Evolutionary conservation across 2,797 vertebrate genomes (phyloP), one percentile per base, ranked within the genome.

Genomic region (Meda fulgida): DNA sequence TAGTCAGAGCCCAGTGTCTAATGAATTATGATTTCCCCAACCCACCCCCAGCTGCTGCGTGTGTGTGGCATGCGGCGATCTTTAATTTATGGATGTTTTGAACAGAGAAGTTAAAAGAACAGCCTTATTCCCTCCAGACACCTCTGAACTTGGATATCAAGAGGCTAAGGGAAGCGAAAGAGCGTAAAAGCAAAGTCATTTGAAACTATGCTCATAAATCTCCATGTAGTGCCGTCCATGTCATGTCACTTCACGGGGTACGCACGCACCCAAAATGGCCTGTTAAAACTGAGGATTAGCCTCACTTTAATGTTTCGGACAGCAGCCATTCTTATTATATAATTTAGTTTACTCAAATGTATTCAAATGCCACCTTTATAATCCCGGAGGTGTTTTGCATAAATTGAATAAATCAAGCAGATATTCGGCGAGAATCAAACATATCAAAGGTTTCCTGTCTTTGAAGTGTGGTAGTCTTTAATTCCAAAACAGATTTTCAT

Each of bases 391-490:
- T 95, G 91, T 92, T 95, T 95, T 95, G 95, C 95, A 96, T 96
- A 95, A 95, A 96, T 94, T 94, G 94, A 95, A 96, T 95, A 95
- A 95, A 95, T 95, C 94, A 92, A 90, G 89, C 90, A 90, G 92
- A 93, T 94, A 95, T 93, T 95, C 92, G 38, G 91, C 73, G 79
- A 93, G 92, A 95, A 94, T 95, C 94, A 95, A 93, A 95, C 94
- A 95, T 95, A 94, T 96, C 95, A 96, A 96, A 95, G 95, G 94
- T 95, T 95, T 93, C 91, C 93, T 92, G 93, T 95, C 95, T 96
- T 96, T 96, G 95, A 96, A 94, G 95, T 96, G 93, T 91, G 93
- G 92, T 92, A 92, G 94, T 91, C 90, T 95, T 92, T 96, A 95
- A 96, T 95, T 95, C 94, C 92, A 94, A 96, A 96, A 95, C 95